A percentile compares a stretch with the other conserved stretches of the same genome.
These are phyloP conservation scores for Pseudomyrmex sp. DNA, from an alignment of 1,140 invertebrate genomes.

Conservation along the genomic window DNA sequence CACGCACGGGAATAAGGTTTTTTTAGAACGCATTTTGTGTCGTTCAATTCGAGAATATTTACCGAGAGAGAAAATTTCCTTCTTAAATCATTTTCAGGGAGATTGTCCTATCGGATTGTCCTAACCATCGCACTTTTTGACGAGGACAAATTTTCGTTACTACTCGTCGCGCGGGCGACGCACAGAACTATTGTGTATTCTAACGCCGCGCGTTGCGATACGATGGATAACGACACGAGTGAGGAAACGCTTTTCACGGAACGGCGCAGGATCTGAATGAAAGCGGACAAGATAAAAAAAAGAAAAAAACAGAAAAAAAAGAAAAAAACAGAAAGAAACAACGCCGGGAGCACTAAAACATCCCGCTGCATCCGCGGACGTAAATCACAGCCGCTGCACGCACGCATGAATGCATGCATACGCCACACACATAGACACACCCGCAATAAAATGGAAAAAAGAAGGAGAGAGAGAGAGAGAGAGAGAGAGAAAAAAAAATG, in stretches of 20 bases:
- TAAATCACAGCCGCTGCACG: conserved; percentile 80
- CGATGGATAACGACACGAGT: neutral
- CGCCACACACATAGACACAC: conserved; percentile 49
- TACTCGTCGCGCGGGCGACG: neutral
- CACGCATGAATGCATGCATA: conserved; percentile 49
- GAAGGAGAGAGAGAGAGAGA: conserved; percentile 41
- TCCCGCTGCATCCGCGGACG: conserved; percentile 76
- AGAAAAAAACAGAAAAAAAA: conserved; percentile 21
- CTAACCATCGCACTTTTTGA: neutral
- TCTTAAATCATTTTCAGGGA: neutral
- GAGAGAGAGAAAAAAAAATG: conserved; percentile 64
- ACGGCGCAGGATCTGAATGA: conserved; percentile 47
- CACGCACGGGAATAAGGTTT: neutral
- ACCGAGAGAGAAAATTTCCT: neutral
- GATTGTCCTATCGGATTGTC: neutral
- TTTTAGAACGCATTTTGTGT: neutral
- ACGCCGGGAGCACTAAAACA: conserved; percentile 71
- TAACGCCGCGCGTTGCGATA: neutral
- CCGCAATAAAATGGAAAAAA: conserved; percentile 45
- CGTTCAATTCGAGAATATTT: neutral
- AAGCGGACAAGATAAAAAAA: conserved; percentile 12
- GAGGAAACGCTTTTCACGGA: conserved; percentile 43
- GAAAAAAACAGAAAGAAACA: conserved; percentile 50
- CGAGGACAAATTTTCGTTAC: neutral
- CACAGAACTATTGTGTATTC: neutral